Conservation (phyloP, 2,888 invertebrate genomes). For the Erannis defoliaria region DNA sequence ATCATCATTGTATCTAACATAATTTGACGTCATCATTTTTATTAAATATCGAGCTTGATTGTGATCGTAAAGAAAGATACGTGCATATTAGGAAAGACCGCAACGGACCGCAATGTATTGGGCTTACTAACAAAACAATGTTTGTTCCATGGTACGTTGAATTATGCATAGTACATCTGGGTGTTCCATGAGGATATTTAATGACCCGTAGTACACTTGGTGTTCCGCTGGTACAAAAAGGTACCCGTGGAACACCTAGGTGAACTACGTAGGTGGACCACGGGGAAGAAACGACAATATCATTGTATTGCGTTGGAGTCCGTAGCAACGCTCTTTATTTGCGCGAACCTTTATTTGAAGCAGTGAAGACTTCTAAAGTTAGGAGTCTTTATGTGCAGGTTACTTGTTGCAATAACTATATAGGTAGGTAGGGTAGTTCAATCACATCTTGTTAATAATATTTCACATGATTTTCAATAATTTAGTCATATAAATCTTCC, state of each 20-base stretch:
- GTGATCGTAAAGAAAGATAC: conserved; percentile 55
- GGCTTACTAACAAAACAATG: neutral
- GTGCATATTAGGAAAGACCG: neutral
- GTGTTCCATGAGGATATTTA: no score
- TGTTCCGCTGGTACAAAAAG: no score
- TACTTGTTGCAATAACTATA: conserved; percentile 58
- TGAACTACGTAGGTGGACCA: no score
- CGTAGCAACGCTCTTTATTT: neutral
- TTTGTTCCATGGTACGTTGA: no score
- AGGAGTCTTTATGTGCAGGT: conserved; percentile 57
- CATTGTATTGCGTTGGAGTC: neutral
- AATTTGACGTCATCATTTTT: neutral
- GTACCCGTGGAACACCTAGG: no score
- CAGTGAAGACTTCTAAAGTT: conserved; percentile 53
- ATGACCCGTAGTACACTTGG: no score
- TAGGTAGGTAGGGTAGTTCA: conserved; percentile 52
- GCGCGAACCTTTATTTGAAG: conserved; percentile 23
- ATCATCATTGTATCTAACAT: neutral
- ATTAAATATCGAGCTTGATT: conserved; percentile 46
- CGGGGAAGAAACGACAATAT: no score
- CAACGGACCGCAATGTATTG: neutral
- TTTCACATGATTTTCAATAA: neutral
- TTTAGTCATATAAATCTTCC: neutral
- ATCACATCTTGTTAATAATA: neutral
- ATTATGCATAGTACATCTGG: no score